Evolutionary conservation across 2,888 invertebrate species (phyloP).

Genomic region (Drosophila pseudotakahashii): DNA sequence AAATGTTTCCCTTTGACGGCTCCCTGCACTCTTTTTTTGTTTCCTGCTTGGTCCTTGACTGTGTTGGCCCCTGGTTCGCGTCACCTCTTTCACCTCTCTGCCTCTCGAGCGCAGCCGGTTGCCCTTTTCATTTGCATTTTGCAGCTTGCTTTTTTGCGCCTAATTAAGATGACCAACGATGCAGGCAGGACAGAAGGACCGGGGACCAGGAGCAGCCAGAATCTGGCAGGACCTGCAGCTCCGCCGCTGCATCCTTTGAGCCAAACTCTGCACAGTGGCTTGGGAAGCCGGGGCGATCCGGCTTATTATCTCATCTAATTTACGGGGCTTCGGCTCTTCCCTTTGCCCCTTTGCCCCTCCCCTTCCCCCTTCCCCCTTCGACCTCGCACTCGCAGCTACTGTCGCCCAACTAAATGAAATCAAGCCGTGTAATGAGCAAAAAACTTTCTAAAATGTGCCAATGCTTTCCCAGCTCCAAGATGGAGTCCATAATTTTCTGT

Average conservation of each 20-base stretch:
- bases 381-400: neutral
- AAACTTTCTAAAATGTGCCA: conserved; percentile 53
- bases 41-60: conserved; percentile 1
- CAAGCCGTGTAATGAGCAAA: conserved; percentile 63
- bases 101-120: neutral
- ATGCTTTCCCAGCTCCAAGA: conserved; percentile 18
- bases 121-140: conserved; percentile 52
- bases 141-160: conserved; percentile 49
- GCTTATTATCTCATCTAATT: conserved; percentile 65
- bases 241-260: conserved; percentile 18
- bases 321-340: conserved; percentile 34
- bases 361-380: too few relatives aligned
- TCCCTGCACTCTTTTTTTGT: neutral
- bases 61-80: neutral
- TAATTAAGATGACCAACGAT: conserved; percentile 50
- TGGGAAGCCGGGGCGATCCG: neutral
- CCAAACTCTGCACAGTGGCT: conserved; percentile 26
- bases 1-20: conserved; percentile 38
- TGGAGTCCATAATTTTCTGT: conserved; percentile 41
- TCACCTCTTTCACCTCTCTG: conserved; percentile 4
- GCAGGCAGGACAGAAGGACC: conserved; percentile 19
- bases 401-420: conserved; percentile 48
- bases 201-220: neutral
- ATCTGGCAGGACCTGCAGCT: neutral
- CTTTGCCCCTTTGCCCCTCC: conserved; percentile 8